Percentiles rank a stretch among this genome's conserved stretches.
phyloP scores from a whole-genome alignment of 2,113 vertebrate genomes.

The Oophaga pumilio region DNA sequence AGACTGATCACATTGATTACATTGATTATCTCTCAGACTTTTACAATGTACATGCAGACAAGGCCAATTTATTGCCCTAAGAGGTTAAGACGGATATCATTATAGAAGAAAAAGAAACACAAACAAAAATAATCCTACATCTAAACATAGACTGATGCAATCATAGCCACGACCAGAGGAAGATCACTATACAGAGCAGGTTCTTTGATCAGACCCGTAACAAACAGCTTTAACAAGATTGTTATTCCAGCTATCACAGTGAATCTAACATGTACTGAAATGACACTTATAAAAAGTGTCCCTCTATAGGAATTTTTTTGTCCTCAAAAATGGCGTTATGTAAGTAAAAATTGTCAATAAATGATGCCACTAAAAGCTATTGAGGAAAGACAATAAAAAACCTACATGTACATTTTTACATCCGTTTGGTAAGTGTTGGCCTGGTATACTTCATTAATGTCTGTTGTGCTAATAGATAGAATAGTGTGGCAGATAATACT shows the following conservation, averaged over 20 bases:
- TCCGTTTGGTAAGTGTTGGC: no score
- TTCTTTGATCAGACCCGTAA: no score
- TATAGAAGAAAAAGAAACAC: slow-evolving; percentile 58
- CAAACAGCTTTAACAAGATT: no score
- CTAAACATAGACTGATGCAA: neutral
- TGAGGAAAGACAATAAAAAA: no score
- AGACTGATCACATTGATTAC: slow-evolving; percentile 72
- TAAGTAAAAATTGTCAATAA: no score
- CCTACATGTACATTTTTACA: no score
- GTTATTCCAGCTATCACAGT: neutral
- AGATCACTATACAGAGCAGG: neutral
- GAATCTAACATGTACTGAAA: no score
- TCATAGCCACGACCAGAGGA: neutral
- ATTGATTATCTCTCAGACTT: slow-evolving; percentile 80
- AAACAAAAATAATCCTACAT: slow-evolving; percentile 61
- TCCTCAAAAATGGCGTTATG: neutral
- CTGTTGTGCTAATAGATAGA: no score
- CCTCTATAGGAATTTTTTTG: neutral
- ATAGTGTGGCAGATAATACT: no score
- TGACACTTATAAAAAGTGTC: neutral
- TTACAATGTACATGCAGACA: slow-evolving; percentile 71
- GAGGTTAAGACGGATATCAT: slow-evolving; percentile 72
- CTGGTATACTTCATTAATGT: no score
- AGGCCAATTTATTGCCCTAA: slow-evolving; percentile 76
- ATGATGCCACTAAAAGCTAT: no score